Base-by-base conservation (phyloP, 2,113 vertebrate genomes). In the Xiphophorus couchianus region DNA sequence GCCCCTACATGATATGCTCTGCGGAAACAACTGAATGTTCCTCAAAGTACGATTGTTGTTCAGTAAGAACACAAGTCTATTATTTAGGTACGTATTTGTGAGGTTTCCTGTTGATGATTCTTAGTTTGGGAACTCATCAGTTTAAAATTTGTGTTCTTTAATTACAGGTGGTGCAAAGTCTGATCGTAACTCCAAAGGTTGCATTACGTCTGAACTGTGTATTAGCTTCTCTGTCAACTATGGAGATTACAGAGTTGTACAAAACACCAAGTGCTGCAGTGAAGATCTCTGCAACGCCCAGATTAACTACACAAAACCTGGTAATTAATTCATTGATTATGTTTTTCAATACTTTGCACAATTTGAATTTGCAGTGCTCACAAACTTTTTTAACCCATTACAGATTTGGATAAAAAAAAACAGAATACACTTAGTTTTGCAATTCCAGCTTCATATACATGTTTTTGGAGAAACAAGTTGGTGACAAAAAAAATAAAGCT, bases 231-330 rank as follows among this genome's bases (percentile, higher is more conserved):
- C 90, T 0, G 0, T 84, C n/a, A 89, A 86, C 78, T 60, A 76
- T 58, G 90, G 85, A 51, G 0, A 33, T 0, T 0, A 35, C 5
- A 35, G 33, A 35, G 0, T 7, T 35, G 8, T 1, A 44, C 81
- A 25, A 44, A 84, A 0, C 12, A 4, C 6, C 73, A 29, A 17
- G 9, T 91, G 91, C 39, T 93, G 91, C 76, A 28, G 8, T 35
- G 33, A 8, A 35, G 33, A 35, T 5, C 33, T 35, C 33, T 92
- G 91, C 83, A 92, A 92, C 73, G 1, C 7, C 8, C 1, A 35
- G 1, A 8, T 35, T 8, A 7, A 9, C 7, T 35, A 35, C 0
- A 0, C 2, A 78, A 12, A 0, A 13, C 62, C 66, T 0, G 82
- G 88, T 91, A 86, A 84, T 5, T 19, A 13, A 6, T 15, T 27